Conservation (phyloP, 2,797 vertebrate species). For the Acanthurus leucopareius region DNA sequence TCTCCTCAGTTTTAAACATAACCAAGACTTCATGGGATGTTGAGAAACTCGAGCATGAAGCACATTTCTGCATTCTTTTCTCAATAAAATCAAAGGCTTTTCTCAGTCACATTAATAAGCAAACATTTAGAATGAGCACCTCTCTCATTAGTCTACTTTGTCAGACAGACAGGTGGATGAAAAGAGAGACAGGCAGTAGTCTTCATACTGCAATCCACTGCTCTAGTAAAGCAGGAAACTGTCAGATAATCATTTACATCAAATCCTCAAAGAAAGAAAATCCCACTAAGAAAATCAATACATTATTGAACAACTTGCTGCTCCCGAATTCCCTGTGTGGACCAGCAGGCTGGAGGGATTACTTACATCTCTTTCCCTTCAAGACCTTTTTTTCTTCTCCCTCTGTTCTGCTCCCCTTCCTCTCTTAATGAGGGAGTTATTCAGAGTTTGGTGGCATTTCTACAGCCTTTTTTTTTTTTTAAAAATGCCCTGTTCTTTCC, state of each 20-base stretch:
- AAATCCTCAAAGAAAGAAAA: slow-evolving; percentile 51
- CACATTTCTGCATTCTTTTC: not conserved
- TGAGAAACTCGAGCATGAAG: not conserved
- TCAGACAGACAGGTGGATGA: not conserved
- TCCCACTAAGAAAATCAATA: slow-evolving; percentile 68
- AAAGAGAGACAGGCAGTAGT: not conserved
- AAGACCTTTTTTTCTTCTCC: slow-evolving; percentile 39
- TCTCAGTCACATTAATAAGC: not conserved
- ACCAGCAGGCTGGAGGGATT: slow-evolving; percentile 43
- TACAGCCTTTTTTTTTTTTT: not conserved
- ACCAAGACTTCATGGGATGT: not conserved
- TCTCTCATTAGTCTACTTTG: not conserved
- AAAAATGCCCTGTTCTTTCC: not conserved
- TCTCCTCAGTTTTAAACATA: not conserved
- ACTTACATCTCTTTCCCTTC: slow-evolving; percentile 75
- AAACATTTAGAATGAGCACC: not conserved
- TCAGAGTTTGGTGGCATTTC: slow-evolving; percentile 34
- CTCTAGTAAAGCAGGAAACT: slow-evolving; percentile 13
- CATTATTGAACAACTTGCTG: slow-evolving; percentile 67
- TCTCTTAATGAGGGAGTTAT: slow-evolving; percentile 28
- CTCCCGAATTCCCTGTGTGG: slow-evolving; percentile 51
- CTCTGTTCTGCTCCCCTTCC: slow-evolving; percentile 30
- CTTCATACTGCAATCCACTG: not conserved
- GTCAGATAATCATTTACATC: slow-evolving; percentile 56
- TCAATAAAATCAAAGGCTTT: not conserved